Base-by-base conservation (phyloP, 2,113 vertebrate species). In the Forbesichthys papilliferus region DNA sequence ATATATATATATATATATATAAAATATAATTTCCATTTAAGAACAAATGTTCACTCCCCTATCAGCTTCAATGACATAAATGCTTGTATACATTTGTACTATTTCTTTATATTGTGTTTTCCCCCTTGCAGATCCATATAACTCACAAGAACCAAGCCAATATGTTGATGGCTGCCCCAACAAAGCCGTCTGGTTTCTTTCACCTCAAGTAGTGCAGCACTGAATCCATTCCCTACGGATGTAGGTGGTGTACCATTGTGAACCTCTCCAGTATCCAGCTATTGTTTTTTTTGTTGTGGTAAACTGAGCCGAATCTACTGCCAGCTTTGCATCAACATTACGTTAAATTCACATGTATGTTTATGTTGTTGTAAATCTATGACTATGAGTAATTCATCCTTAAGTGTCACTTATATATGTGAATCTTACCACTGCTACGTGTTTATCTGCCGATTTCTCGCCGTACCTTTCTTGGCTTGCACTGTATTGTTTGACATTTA, bases 111-210 rank as follows among this genome's bases (percentile, higher is more conserved):
- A 27, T 27, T 2, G 20, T 27, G 20, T 7, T 54, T 27, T 16
- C 20, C 69, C 66, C 9, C 53, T 71, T 69, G 47, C 81, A 98
- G 96, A 96, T 98, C 84, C 91, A 90, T 78, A 96, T 98, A 79
- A 93, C 87, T 56, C 94, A 97, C 90, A 95, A 93, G 92, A 96
- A 96, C 87, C 95, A 98, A 85, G 93, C 93, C 27, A 94, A 92
- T 20, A 96, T 98, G 96, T 87, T 98, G 46, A 89, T 93, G 86
- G 94, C 92, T 20, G 81, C 94, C 9, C 89, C 94, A 0, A 75
- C 93, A 1, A 95, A 93, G 75, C 83, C 94, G 12, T 88, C 89
- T 14, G 87, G 93, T 83, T 95, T 96, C 89, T 96, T 97, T 65
- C 91, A 94, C 76, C 90, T 92, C 65, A 94, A 93, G 79, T 90